Base-by-base conservation (phyloP, 1,140 invertebrate genomes). In the Bombus waltoni region DNA sequence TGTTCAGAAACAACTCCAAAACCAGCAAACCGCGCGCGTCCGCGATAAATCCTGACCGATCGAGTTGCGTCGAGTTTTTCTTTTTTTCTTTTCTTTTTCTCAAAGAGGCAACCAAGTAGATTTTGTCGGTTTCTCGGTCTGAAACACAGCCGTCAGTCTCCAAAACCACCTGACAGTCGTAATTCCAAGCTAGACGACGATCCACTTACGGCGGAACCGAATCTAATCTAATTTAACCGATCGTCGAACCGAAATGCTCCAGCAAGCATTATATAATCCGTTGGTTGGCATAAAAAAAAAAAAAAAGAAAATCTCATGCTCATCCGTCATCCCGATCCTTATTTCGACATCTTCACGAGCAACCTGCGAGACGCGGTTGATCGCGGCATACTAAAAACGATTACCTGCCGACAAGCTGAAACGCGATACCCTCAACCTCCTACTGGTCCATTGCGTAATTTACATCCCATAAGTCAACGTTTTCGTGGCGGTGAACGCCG, bases 401-500 rank as follows among this genome's bases (percentile, higher is more conserved):
- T 86, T 85, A 85, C 86, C 76, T 81, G 88, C 76, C 86, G 89
- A 90, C 88, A 89, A 88, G 70, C 57, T 85, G 89, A 90, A 89
- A 90, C 88, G 73, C 68, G 89, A 90, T 90, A 83, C 75, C 62
- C 78, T 59, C n/a, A 87, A 72, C 81, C 88, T 85, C 86, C 86
- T 74, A 87, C 89, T 80, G 86, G 89, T 76, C 65, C 86, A 74
- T 90, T 89, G 88, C 89, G 83, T 86, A 90, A 90, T 90, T 89
- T 89, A 88, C 83, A 87, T 80, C 79, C 80, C 72, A 83, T 82
- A 88, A 85, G 71, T 71, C 79, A 81, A 83, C 74, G 75, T 76
- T 77, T 59, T 78, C 71, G 44, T 35, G 40, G 32, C 35, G 53
- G 57, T 59, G 47, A 66, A 77, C 77, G 25, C 42, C 32, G 57